Evolutionary conservation across 2,888 invertebrate species (phyloP).

Genomic region (Onthophagus sagittarius): DNA sequence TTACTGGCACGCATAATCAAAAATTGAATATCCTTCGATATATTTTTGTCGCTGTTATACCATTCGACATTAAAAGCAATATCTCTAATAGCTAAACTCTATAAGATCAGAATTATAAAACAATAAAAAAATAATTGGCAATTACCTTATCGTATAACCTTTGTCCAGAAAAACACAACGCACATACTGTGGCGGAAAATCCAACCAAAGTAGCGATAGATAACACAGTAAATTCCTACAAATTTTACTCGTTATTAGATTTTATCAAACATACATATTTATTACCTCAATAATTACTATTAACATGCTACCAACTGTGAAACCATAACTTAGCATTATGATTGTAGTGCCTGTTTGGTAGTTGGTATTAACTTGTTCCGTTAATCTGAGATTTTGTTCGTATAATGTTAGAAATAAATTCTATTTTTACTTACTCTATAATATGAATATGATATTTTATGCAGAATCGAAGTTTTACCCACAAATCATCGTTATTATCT

Average conservation of each 20-base stretch:
- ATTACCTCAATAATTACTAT: neutral
- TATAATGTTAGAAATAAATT: neutral
- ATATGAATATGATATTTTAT: neutral
- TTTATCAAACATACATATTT: neutral
- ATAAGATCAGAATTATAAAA: neutral
- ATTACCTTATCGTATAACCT: neutral
- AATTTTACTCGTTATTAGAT: neutral
- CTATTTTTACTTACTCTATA: neutral
- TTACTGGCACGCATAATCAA: neutral
- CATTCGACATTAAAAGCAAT: neutral
- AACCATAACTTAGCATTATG: neutral
- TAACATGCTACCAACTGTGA: neutral
- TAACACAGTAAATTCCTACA: neutral
- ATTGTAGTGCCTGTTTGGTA: neutral
- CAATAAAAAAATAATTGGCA: neutral
- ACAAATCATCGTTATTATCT: neutral
- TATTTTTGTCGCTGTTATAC: neutral
- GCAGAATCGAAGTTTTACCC: neutral
- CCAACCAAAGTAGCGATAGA: neutral
- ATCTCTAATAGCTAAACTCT: neutral
- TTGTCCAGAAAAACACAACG: neutral
- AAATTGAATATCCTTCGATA: neutral
- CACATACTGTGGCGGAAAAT: neutral
- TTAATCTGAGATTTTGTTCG: neutral
- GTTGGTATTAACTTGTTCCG: neutral